Evolutionary conservation across 2,888 invertebrate genomes (phyloP).

Genomic region (Clunio marinus): DNA sequence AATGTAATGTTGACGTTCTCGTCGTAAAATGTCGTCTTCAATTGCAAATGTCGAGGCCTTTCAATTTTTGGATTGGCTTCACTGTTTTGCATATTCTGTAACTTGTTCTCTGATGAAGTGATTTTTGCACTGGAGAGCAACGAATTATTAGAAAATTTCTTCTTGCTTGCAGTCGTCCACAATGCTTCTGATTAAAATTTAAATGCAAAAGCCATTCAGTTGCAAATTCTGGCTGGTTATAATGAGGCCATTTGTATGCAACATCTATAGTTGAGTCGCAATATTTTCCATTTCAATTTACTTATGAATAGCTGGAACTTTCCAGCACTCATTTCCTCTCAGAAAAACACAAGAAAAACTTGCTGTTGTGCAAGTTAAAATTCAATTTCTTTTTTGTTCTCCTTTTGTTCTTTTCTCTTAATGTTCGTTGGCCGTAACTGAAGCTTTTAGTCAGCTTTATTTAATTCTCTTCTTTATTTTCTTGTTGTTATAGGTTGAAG

Average conservation of each 20-base stretch:
- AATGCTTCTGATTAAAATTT: neutral
- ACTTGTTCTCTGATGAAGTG: neutral
- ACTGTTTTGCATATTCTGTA: constrained; percentile 34
- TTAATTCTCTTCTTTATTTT: neutral
- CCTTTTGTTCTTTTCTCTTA: neutral
- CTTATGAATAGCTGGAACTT: constrained; percentile 6
- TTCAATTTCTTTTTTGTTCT: neutral
- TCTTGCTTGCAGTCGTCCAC: too few relatives aligned
- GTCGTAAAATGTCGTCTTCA: constrained; percentile 7
- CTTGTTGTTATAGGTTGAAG: too few relatives aligned
- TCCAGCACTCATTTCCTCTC: neutral
- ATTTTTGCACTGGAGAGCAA: neutral
- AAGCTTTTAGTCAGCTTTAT: neutral
- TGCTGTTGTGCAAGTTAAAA: neutral
- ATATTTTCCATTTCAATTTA: constrained; percentile 30
- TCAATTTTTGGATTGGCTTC: constrained; percentile 18
- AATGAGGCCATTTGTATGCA: constrained; percentile 38
- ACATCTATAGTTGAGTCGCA: constrained; percentile 18
- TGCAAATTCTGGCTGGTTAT: constrained; percentile 5
- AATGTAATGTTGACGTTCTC: constrained; percentile 29
- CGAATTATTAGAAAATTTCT: too few relatives aligned
- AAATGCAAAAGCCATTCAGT: constrained; percentile 13
- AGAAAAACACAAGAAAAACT: neutral
- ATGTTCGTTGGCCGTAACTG: neutral
- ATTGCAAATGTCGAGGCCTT: constrained; percentile 28